Base-by-base conservation (phyloP, 2,888 invertebrate genomes). In the Noctua janthina region DNA sequence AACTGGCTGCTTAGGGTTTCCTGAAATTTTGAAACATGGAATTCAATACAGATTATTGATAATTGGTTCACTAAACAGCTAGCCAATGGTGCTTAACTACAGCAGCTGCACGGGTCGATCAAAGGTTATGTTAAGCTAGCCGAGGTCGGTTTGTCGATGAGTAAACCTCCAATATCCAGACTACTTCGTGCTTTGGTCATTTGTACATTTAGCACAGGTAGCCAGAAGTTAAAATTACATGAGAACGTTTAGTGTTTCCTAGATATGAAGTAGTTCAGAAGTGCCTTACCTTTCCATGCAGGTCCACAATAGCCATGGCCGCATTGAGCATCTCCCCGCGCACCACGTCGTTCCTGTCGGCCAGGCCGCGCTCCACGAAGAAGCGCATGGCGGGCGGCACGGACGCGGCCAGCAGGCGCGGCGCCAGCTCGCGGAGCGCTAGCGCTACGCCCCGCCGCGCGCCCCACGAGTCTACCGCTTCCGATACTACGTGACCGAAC, bases 241-340 rank as follows among this genome's bases (percentile, higher is more conserved):
- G 29, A 29, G 6, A 62, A 62, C 3, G 29, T 62, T 62, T 62
- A 15, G 5, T 2, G 7, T 29, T 29, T 64, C 4, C 8, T 20
- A 64, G 3, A 39, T 64, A 7, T 10, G 2, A 8, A 64, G 35
- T 39, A 39, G 1, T 66, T 39, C 66, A 43, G 23, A 20, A 17
- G 49, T 68, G n/a, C 8, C 0, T 56, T 79, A 98, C 98, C 97
- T 99, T 99, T 54, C 99, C 99, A 95, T 99, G 99, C 77, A 98
- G 96, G 93, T 99, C 98, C 5, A 99, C 99, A 82, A 99, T 98
- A 73, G 98, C 98, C 88, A 99, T 97, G n/a, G 99, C 99, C 23
- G 99, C 99, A 86, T 98, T 98, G 79, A 99, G 97, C 99, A 99
- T 99, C 94, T 99, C 98, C 49, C 98, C 98, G 77, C 99, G 97